Conservation (phyloP, 2,888 invertebrate species). For the Ochropleura plecta region DNA sequence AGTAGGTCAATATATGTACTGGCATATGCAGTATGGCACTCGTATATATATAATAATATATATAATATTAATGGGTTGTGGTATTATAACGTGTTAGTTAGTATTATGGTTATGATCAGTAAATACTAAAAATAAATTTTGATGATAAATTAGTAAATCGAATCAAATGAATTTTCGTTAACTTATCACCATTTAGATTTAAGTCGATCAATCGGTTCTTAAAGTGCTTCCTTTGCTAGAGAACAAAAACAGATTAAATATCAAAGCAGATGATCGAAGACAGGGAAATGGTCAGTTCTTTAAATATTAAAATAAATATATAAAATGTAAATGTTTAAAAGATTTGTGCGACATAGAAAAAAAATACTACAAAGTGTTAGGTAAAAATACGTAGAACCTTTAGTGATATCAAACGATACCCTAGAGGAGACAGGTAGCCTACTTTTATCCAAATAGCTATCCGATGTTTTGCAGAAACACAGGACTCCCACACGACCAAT, state of each 20-base stretch:
- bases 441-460: slow-evolving; percentile 23
- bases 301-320: too few species aligned
- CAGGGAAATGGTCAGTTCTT: too few species aligned
- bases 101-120: too few species aligned
- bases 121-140: not conserved
- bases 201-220: not conserved
- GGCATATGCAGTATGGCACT: not conserved
- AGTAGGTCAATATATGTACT: slow-evolving; percentile 19
- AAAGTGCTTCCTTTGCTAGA: not conserved
- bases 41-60: not conserved
- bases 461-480: slow-evolving; percentile 37
- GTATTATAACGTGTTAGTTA: not conserved
- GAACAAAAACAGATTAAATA: not conserved
- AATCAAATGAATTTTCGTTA: not conserved
- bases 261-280: too few species aligned
- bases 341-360: not conserved
- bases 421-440: slow-evolving; percentile 6
- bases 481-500: not conserved
- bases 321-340: too few species aligned
- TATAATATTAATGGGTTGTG: not conserved
- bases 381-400: not conserved
- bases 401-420: slow-evolving; percentile 16
- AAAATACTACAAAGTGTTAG: not conserved
- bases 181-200: not conserved
- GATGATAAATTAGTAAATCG: not conserved